A percentile compares a stretch with the other conserved stretches of the same genome.
Conservation (phyloP, 2,888 invertebrate genomes). For the Papilio elwesi region DNA sequence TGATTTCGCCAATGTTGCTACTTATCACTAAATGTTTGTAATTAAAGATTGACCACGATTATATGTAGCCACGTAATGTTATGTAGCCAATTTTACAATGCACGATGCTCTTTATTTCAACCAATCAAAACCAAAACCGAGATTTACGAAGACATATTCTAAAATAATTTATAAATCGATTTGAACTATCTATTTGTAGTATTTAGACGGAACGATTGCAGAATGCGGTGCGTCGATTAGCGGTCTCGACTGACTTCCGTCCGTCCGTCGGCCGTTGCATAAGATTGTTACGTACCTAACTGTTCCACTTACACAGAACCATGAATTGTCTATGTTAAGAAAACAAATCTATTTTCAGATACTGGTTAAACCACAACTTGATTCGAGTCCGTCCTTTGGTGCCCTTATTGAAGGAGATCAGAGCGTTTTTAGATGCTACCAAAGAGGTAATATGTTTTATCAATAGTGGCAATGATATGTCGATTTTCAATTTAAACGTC, state of each 20-base stretch:
- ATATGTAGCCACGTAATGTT: no score
- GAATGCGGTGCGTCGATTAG: slow-evolving; percentile 43
- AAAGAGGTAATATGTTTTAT: slow-evolving; percentile 81
- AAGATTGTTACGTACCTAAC: slow-evolving; percentile 27
- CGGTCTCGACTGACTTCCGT: slow-evolving; percentile 26
- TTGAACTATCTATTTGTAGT: slow-evolving; percentile 5
- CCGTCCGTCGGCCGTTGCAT: slow-evolving; percentile 41
- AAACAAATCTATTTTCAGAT: slow-evolving; percentile 72
- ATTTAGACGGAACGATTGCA: slow-evolving; percentile 35
- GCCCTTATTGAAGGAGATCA: slow-evolving; percentile 87
- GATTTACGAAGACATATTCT: neutral
- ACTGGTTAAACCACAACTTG: slow-evolving; percentile 90
- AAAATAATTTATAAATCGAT: neutral
- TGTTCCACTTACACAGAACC: slow-evolving; percentile 19
- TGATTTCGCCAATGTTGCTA: no score
- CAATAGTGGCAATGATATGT: neutral
- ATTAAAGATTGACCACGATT: no score
- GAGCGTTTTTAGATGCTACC: slow-evolving; percentile 87
- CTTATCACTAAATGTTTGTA: no score
- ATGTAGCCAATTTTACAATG: no score
- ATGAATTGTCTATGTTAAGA: neutral
- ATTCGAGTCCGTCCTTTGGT: slow-evolving; percentile 87
- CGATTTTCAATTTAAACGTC: no score
- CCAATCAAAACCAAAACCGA: no score
- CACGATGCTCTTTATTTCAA: no score